Percentiles rank a stretch among this genome's conserved stretches.
These are phyloP conservation scores for Tetramorium alpestre DNA, from an alignment of 1,140 invertebrate genomes.

Conservation along the genomic window DNA sequence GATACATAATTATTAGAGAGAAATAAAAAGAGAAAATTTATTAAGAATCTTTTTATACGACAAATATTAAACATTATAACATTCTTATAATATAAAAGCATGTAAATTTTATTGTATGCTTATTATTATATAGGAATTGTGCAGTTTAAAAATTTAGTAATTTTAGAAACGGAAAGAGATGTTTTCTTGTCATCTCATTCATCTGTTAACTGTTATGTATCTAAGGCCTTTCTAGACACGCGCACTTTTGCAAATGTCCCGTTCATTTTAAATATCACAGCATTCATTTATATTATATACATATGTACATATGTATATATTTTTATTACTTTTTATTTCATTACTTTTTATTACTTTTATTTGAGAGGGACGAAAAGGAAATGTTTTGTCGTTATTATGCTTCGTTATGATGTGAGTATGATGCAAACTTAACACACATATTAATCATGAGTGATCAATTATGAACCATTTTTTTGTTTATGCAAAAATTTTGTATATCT, in stretches of 20 bases:
- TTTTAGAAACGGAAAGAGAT: background rate
- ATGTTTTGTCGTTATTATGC: conserved; percentile 48
- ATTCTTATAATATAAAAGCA: background rate
- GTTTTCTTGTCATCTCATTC: conserved; percentile 49
- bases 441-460: background rate
- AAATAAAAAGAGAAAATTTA: no score
- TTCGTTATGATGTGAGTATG: conserved; percentile 77
- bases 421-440: background rate
- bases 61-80: background rate
- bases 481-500: background rate
- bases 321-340: conserved; percentile 54
- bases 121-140: background rate
- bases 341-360: background rate
- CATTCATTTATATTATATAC: conserved; percentile 60
- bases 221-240: conserved; percentile 62
- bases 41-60: background rate
- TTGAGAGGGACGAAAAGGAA: conserved; percentile 16
- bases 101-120: background rate
- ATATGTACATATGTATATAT: background rate
- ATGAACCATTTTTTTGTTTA: background rate
- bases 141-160: background rate
- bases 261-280: conserved; percentile 70
- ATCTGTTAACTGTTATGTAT: conserved; percentile 76
- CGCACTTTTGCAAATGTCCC: conserved; percentile 71
- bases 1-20: no score